Conservation (phyloP, 2,113 vertebrate species). For the Cryptomyrus ogoouensis region DNA sequence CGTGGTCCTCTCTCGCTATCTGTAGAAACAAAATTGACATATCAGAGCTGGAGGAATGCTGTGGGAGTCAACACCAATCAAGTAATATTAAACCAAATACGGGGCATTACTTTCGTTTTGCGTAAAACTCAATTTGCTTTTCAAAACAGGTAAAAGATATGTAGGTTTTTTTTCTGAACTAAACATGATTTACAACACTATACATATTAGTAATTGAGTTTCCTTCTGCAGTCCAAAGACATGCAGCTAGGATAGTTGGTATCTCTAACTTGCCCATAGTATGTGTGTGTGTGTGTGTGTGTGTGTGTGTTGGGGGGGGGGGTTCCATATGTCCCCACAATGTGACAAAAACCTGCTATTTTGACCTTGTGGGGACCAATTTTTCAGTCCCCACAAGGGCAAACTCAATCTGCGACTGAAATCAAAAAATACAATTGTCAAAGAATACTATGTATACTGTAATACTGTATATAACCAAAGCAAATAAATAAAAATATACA, state of each 20-base stretch:
- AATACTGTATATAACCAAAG: background rate
- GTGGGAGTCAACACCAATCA: background rate
- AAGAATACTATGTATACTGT: background rate
- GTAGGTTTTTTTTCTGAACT: background rate
- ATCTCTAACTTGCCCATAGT: too few relatives aligned
- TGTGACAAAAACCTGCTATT: too few relatives aligned
- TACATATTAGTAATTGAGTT: too few relatives aligned
- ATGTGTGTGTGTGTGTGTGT: too few relatives aligned
- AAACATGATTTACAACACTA: too few relatives aligned
- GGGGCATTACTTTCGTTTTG: background rate
- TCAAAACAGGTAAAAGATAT: background rate
- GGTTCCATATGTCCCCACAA: too few relatives aligned
- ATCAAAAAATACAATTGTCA: background rate
- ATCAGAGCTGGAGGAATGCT: background rate
- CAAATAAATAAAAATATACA: background rate
- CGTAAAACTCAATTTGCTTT: background rate
- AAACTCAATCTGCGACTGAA: too few relatives aligned
- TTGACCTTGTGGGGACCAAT: too few relatives aligned
- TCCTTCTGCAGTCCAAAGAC: too few relatives aligned
- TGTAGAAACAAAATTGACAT: slow-evolving; percentile 28
- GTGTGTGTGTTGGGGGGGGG: too few relatives aligned
- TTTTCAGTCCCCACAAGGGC: too few relatives aligned
- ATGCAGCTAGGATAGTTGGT: too few relatives aligned
- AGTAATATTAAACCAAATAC: background rate
- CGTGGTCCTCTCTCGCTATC: slow-evolving; percentile 63